Evolutionary conservation across 2,888 invertebrate genomes (phyloP).

Genomic region (Drosophila kambysellisi): DNA sequence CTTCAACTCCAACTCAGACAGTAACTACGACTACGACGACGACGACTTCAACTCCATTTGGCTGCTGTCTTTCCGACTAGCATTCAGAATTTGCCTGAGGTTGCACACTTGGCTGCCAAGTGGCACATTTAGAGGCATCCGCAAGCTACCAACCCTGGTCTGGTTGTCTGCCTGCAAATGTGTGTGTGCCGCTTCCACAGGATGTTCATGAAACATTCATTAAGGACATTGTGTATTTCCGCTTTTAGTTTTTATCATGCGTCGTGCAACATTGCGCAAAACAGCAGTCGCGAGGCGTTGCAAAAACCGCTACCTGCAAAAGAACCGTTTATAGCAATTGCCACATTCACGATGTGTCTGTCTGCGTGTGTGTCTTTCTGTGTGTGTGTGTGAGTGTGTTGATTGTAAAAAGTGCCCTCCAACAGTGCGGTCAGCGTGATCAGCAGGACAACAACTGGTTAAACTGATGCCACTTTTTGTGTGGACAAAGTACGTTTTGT

Average conservation of each 20-base stretch:
- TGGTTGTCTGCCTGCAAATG: not conserved
- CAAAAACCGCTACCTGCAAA: conserved; percentile 25
- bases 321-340: conserved; percentile 35
- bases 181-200: conserved; percentile 31
- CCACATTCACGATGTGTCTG: not conserved
- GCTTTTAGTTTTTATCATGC: conserved; percentile 65
- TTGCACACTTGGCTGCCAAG: conserved; percentile 37
- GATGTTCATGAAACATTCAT: conserved; percentile 84
- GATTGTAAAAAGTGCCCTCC: conserved; percentile 9
- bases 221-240: conserved; percentile 80
- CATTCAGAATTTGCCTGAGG: conserved; percentile 13
- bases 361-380: not conserved
- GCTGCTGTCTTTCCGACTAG: not conserved
- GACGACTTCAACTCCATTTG: conserved; percentile 6
- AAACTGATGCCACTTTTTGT: conserved; percentile 23
- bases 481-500: conserved; percentile 13
- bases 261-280: conserved; percentile 28
- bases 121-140: conserved; percentile 48
- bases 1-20: not conserved
- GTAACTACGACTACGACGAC: not conserved
- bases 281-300: conserved; percentile 22
- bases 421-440: conserved; percentile 25
- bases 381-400: not conserved
- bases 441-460: conserved; percentile 28
- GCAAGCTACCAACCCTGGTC: conserved; percentile 8